phyloP scores from a whole-genome alignment of 2,888 invertebrate genomes.

The Amphipyra berbera region DNA sequence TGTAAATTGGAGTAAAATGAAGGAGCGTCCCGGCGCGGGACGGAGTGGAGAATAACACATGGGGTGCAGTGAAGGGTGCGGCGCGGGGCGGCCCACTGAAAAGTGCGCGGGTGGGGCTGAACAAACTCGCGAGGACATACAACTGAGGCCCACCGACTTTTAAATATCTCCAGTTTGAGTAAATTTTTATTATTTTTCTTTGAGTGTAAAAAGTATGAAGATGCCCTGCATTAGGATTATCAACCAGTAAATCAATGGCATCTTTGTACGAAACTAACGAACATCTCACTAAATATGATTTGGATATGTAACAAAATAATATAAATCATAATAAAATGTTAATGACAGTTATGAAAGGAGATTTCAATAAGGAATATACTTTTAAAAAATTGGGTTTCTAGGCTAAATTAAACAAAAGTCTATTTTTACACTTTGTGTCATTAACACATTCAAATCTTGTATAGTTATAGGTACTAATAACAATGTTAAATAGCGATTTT shows the following conservation, averaged over 20 bases:
- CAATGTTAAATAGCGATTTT: slow-evolving; percentile 48
- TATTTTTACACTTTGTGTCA: slow-evolving; percentile 17
- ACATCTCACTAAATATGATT: no score
- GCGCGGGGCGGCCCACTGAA: slow-evolving; percentile 87
- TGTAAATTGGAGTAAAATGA: slow-evolving; percentile 90
- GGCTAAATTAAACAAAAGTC: background rate
- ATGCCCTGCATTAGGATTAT: background rate
- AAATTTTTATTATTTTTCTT: slow-evolving; percentile 18
- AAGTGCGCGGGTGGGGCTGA: slow-evolving; percentile 90
- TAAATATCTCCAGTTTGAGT: slow-evolving; percentile 54
- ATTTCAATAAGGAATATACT: background rate
- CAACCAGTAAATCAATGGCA: background rate
- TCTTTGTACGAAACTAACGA: no score
- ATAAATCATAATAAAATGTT: background rate
- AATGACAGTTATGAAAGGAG: background rate
- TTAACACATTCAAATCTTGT: slow-evolving; percentile 35
- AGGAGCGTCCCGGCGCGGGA: slow-evolving; percentile 89
- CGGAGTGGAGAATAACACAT: slow-evolving; percentile 84
- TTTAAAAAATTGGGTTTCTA: background rate
- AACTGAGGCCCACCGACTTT: slow-evolving; percentile 67
- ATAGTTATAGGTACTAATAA: slow-evolving; percentile 30
- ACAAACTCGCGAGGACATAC: slow-evolving; percentile 89
- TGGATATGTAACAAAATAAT: background rate
- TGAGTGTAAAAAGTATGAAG: background rate
- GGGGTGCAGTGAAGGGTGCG: slow-evolving; percentile 86